Conservation (phyloP, 2,113 vertebrate genomes). For the Hippocampus barbouri region DNA sequence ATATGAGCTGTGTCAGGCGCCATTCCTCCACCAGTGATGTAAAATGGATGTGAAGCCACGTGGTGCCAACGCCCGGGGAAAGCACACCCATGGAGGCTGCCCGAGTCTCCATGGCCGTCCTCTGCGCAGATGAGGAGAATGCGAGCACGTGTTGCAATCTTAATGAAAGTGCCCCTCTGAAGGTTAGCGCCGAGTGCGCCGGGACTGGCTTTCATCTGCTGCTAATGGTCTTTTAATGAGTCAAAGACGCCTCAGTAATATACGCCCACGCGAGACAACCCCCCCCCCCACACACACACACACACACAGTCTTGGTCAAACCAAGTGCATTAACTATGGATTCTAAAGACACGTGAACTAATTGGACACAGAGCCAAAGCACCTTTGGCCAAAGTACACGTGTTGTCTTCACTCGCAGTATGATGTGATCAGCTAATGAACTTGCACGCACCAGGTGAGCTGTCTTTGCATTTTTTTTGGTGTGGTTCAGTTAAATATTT, state of each 20-base stretch:
- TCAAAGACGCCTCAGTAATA: slow-evolving; percentile 44
- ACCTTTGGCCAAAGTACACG: slow-evolving; percentile 15
- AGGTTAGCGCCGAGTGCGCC: slow-evolving; percentile 47
- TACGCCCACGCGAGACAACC: slow-evolving; percentile 19
- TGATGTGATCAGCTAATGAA: background rate
- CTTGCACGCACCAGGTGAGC: background rate
- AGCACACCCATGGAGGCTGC: slow-evolving; percentile 53
- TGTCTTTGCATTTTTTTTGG: too few species aligned
- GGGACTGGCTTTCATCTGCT: slow-evolving; percentile 50
- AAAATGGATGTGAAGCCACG: slow-evolving; percentile 66
- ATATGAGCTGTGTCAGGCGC: slow-evolving; percentile 58
- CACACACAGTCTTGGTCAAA: slow-evolving; percentile 1
- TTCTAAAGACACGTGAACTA: slow-evolving; percentile 16
- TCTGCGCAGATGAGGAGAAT: slow-evolving; percentile 40
- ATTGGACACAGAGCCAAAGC: slow-evolving; percentile 29
- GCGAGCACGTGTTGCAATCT: slow-evolving; percentile 44
- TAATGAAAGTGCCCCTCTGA: slow-evolving; percentile 68
- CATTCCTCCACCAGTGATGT: slow-evolving; percentile 31
- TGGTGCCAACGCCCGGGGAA: slow-evolving; percentile 42
- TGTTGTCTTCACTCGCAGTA: background rate
- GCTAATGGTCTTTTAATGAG: slow-evolving; percentile 69
- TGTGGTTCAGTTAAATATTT: too few species aligned
- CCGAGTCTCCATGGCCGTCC: slow-evolving; percentile 40
- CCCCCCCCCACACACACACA: slow-evolving; percentile 14
- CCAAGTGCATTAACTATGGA: slow-evolving; percentile 27